Evolutionary conservation across 2,797 vertebrate genomes (phyloP).

Genomic region (Kryptopterus vitreolus): DNA sequence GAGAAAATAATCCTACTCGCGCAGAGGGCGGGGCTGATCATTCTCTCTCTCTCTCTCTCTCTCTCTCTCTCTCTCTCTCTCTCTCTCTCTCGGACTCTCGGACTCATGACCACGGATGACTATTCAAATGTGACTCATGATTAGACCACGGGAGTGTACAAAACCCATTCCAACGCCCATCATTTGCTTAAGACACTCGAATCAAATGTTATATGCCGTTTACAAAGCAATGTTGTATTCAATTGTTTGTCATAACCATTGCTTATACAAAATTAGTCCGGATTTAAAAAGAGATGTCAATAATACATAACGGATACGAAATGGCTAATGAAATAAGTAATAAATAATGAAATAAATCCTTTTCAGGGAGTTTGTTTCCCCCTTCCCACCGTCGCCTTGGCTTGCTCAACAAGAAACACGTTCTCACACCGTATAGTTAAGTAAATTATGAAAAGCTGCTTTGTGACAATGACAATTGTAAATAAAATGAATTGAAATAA

Average conservation of each 20-base stretch:
- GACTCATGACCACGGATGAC: neutral
- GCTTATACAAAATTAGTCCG: neutral
- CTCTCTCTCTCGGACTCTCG: too few species aligned
- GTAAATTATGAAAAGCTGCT: too few species aligned
- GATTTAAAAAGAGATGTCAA: neutral
- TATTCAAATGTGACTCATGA: conserved; percentile 10
- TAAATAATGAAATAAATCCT: too few species aligned
- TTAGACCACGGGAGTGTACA: neutral
- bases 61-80: too few species aligned
- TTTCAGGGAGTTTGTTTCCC: too few species aligned
- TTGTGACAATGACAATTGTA: too few species aligned
- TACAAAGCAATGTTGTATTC: conserved; percentile 8
- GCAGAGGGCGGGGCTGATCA: neutral
- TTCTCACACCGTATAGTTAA: too few species aligned
- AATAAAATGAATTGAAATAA: too few species aligned
- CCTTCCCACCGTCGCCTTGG: too few species aligned
- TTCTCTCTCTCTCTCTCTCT: too few species aligned
- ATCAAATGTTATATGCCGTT: conserved; percentile 1
- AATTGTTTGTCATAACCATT: neutral
- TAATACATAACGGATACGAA: neutral
- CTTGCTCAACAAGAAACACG: too few species aligned
- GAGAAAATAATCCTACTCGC: neutral
- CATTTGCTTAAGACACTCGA: conserved; percentile 25
- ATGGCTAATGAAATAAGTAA: too few species aligned
- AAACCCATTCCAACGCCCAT: conserved; percentile 8